Base-by-base conservation (phyloP, 2,888 invertebrate species). In the Apotomis capreana region DNA sequence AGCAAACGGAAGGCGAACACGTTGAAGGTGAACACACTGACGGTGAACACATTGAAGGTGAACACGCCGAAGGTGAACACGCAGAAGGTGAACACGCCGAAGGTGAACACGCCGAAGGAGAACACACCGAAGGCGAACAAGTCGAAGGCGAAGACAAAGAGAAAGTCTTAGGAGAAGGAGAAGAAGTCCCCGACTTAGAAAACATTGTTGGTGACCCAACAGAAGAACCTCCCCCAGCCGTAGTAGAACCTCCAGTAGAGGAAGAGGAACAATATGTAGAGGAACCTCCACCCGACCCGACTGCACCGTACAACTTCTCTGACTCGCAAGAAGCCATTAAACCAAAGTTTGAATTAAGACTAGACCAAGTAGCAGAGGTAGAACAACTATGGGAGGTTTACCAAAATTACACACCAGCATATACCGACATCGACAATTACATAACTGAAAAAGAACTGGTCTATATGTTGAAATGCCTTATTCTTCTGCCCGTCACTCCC, bases 361-460 rank as follows among this genome's bases (percentile, higher is more conserved):
- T 84, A n/a, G 91, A 92, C 76, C 92, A 92, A 79, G 26, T 87
- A 73, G 87, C 86, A 51, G 92, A 93, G 85, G 84, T 91, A 5
- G 90, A 91, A 80, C 84, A 88, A 74, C 81, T 93, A 58, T 93
- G 92, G 92, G 89, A 86, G 15, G 0, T 83, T 5, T 93, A 81
- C 81, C 92, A 91, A 81, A 81, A 91, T 77, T 88, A 90, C 69
- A 92, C 89, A 26, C 92, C 92, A 37, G 89, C 88, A 0, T 93
- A 93, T 74, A 83, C 88, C 46, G 89, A 92, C 71, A 78, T 93
- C 69, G 81, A 89, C 69, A 84, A 84, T 12, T 91, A 83, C 70
- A 85, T 92, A 49, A 93, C 92, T 6, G 87, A 86, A 80, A 90
- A 88, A 77, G 92, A 92, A 79, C 79, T 92, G 68, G 40, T 87